Percentiles rank a stretch among this genome's conserved stretches.
Evolutionary conservation across 1,140 invertebrate species (phyloP).

Genomic region (Octopus sinensis): DNA sequence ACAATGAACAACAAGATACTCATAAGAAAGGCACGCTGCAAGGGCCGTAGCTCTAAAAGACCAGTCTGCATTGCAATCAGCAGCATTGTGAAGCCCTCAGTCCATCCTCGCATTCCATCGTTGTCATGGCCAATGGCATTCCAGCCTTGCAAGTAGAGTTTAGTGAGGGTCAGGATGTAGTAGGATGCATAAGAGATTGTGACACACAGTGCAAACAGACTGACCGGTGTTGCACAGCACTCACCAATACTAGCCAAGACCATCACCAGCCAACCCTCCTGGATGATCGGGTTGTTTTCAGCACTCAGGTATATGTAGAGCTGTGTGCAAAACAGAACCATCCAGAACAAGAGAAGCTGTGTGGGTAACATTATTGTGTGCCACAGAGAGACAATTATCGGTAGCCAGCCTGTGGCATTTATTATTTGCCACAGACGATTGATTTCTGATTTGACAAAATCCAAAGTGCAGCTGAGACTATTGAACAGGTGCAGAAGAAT

Average conservation of each 20-base stretch:
- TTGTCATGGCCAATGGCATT: constrained; percentile 50
- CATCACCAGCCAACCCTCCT: constrained; percentile 56
- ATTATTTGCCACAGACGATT: constrained; percentile 37
- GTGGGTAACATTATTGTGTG: constrained; percentile 57
- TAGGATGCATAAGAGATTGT: constrained; percentile 61
- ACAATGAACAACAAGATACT: constrained; percentile 63
- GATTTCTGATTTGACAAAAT: constrained; percentile 51
- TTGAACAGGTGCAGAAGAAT: constrained; percentile 59
- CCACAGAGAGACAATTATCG: constrained; percentile 54
- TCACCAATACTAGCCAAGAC: constrained; percentile 58
- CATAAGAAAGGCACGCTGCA: constrained; percentile 62
- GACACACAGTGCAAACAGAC: constrained; percentile 61
- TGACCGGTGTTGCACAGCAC: constrained; percentile 61
- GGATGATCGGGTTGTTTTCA: constrained; percentile 31
- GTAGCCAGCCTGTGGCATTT: constrained; percentile 53
- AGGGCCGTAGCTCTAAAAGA: constrained; percentile 60
- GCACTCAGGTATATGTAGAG: constrained; percentile 47
- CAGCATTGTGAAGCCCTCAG: constrained; percentile 64
- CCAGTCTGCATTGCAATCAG: constrained; percentile 63
- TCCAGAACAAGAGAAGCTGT: constrained; percentile 61
- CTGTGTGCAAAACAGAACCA: constrained; percentile 55
- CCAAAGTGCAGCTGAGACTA: constrained; percentile 56
- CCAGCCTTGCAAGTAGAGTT: constrained; percentile 58
- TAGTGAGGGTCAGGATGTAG: constrained; percentile 57
- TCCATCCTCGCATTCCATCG: constrained; percentile 60